phyloP scores from a whole-genome alignment of 2,113 vertebrate genomes.

The Crypturellus undulatus region DNA sequence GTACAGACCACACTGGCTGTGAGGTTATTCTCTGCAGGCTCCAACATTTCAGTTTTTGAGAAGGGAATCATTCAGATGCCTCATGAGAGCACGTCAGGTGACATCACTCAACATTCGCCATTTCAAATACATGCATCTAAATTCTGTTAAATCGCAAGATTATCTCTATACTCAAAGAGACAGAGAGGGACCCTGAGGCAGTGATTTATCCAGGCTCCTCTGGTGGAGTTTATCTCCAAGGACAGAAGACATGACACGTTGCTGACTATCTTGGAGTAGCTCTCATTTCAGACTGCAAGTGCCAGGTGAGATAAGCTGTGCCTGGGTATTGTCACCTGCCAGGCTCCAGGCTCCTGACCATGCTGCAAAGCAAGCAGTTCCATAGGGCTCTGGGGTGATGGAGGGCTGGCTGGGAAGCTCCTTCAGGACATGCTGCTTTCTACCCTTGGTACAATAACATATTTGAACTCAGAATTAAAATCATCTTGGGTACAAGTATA shows the following conservation, averaged over 20 bases:
- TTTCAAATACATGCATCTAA: not conserved
- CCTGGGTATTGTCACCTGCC: not conserved
- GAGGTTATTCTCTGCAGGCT: not conserved
- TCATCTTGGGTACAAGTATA: not conserved
- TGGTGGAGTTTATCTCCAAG: not conserved
- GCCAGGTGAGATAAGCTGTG: not conserved
- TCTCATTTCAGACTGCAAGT: not conserved
- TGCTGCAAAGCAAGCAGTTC: not conserved
- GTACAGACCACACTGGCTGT: not conserved
- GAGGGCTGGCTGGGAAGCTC: not conserved
- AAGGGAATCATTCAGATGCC: not conserved
- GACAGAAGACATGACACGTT: not conserved
- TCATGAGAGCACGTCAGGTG: not conserved
- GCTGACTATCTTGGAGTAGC: not conserved
- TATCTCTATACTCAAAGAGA: not conserved
- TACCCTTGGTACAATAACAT: accelerated
- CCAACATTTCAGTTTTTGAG: not conserved
- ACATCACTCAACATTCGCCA: not conserved
- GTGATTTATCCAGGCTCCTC: not conserved
- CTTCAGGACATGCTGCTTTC: not conserved
- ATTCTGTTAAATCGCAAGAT: not conserved
- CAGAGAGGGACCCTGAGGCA: accelerated
- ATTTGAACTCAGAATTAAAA: not conserved
- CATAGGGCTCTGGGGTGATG: not conserved
- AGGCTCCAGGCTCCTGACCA: not conserved